Evolutionary conservation across 2,888 invertebrate species (phyloP), one percentile per base, ranked within the genome.

Genomic region (Pediacus dermestoides): DNA sequence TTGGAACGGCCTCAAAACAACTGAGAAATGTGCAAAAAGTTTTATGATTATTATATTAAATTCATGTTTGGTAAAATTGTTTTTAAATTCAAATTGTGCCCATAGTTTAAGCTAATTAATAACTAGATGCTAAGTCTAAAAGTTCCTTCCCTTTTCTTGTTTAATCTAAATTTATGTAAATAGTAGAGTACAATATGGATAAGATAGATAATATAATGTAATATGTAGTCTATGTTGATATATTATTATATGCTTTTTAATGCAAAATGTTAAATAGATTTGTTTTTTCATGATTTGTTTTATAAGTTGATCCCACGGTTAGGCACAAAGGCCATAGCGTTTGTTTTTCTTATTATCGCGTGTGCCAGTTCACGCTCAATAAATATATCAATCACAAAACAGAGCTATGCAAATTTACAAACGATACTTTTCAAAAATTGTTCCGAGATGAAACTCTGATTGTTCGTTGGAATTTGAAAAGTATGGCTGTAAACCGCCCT

Each of bases 41-140:
- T 53, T 52, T 54, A 60, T 46, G 48, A 51, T 58, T 55, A 53
- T 57, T 62, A 56, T 63, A 65, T 62, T 64, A 65, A 66, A 67
- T 64, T 66, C 70, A 70, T 70, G 70, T n/a, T n/a, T n/a, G 53
- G 55, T 58, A 52, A 53, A 55, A 60, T 46, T 50, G 50, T 58
- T 55, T 53, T 57, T 62, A 56, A 63, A 65, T 62, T 64, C 66
- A 66, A 67, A 64, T 66, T 70, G 70, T 70, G 70, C 70, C 70
- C 70, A 69, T 68, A 70, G 68, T 69, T 68, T 66, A 70, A 70
- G 68, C 70, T 70, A 70, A 66, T 61, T 58, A 60, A 59, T 60
- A 55, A 49, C 56, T 57, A 55, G 14, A 53, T 48, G n/a, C n/a
- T n/a, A n/a, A n/a, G n/a, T 52, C 60, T 63, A 60, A 56, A 28